Percentiles rank a stretch among this genome's conserved stretches.
phyloP scores from a whole-genome alignment of 2,113 vertebrate genomes.

The Anoura caudifer region DNA sequence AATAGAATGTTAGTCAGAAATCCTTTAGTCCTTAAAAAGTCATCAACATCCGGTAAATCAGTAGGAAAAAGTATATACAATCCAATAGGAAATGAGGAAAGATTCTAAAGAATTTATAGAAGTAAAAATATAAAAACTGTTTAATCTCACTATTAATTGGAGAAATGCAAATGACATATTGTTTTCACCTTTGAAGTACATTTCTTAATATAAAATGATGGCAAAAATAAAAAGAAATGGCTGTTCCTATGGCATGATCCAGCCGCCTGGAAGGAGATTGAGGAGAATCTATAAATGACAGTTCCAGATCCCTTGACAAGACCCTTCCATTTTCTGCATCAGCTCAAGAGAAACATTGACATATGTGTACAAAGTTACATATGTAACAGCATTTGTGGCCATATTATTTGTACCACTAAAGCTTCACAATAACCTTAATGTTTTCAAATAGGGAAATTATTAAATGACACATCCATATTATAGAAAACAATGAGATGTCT shows the following conservation, averaged over 20 bases:
- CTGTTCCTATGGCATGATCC: background rate
- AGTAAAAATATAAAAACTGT: background rate
- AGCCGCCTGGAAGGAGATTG: background rate
- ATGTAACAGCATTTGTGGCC: background rate
- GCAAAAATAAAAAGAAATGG: background rate
- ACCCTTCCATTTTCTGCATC: background rate
- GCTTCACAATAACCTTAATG: background rate
- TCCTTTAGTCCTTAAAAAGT: background rate
- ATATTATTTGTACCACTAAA: background rate
- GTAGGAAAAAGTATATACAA: background rate
- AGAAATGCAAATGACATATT: background rate
- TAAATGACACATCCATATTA: background rate
- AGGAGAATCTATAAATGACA: background rate
- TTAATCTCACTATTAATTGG: background rate
- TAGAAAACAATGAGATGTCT: background rate
- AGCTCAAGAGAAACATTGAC: background rate
- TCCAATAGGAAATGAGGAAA: background rate
- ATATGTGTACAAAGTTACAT: background rate
- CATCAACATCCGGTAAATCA: background rate
- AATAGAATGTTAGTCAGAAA: background rate
- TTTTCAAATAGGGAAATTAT: background rate
- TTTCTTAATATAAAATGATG: background rate
- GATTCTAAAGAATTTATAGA: background rate
- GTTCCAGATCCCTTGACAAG: background rate
- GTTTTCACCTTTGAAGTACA: background rate